Evolutionary conservation across 2,888 invertebrate genomes (phyloP).

Genomic region (Anthophora plumipes): DNA sequence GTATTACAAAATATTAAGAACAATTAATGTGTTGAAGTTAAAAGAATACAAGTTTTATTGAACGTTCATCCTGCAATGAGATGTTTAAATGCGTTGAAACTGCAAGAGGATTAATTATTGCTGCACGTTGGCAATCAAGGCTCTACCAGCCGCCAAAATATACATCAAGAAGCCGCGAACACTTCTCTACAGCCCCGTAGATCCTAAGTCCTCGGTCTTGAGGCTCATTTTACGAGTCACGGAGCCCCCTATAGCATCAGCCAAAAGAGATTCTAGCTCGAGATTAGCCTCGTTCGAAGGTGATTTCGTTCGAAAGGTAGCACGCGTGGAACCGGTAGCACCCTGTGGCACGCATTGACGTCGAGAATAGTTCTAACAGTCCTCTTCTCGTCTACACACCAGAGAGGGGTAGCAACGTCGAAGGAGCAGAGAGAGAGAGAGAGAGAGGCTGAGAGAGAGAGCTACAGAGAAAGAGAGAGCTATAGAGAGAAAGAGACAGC

Average conservation of each 20-base stretch:
- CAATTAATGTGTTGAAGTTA: too few species aligned
- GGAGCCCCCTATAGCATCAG: background rate
- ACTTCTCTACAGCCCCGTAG: background rate
- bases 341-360: constrained; percentile 24
- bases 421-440: constrained; percentile 11
- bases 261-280: constrained; percentile 7
- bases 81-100: too few species aligned
- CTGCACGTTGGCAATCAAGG: too few species aligned
- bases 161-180: background rate
- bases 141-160: too few species aligned
- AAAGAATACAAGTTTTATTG: too few species aligned
- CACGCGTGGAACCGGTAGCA: constrained; percentile 35
- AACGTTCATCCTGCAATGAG: too few species aligned
- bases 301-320: constrained; percentile 22
- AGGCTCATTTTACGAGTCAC: constrained; percentile 9
- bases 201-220: constrained; percentile 1
- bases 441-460: too few species aligned
- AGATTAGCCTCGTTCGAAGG: constrained; percentile 26
- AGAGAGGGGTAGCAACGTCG: constrained; percentile 20
- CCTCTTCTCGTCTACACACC: background rate
- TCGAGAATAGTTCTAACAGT: background rate
- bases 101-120: too few species aligned
- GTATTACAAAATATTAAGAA: too few species aligned
- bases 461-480: too few species aligned
- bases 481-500: too few species aligned